Conservation (phyloP, 2,888 invertebrate genomes). For the Cataglyphis cursor region DNA sequence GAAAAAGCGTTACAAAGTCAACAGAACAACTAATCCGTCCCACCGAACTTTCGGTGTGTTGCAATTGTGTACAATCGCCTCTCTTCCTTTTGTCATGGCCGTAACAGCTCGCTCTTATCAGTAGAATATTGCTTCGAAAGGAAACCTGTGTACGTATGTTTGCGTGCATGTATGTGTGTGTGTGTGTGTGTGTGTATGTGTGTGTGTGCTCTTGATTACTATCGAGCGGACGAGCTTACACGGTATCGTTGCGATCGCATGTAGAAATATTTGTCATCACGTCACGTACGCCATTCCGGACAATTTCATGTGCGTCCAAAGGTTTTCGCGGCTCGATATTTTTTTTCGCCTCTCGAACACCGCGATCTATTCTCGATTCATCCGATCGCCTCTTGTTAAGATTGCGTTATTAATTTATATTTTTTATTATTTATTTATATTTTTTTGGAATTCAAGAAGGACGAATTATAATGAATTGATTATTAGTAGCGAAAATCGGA, state of each 20-base stretch:
- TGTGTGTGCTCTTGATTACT: constrained; percentile 55
- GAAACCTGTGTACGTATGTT: constrained; percentile 22
- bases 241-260: constrained; percentile 54
- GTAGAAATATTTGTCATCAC: constrained; percentile 33
- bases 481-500: neutral
- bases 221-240: constrained; percentile 38
- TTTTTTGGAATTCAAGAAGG: neutral
- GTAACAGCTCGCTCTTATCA: constrained; percentile 55
- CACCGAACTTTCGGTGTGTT: constrained; percentile 27
- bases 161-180: no score
- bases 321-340: constrained; percentile 19
- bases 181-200: constrained; percentile 11
- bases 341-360: constrained; percentile 12
- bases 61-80: constrained; percentile 46
- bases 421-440: constrained; percentile 8
- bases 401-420: constrained; percentile 6
- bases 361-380: neutral
- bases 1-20: neutral
- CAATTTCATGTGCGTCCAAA: constrained; percentile 43
- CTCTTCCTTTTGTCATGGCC: constrained; percentile 39
- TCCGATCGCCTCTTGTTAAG: neutral
- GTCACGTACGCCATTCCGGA: constrained; percentile 55
- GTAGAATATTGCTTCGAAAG: constrained; percentile 48
- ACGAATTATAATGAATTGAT: neutral
- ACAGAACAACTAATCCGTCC: neutral